Evolutionary conservation across 2,113 vertebrate genomes (phyloP).

Genomic region (Epinephelus fuscoguttatus): DNA sequence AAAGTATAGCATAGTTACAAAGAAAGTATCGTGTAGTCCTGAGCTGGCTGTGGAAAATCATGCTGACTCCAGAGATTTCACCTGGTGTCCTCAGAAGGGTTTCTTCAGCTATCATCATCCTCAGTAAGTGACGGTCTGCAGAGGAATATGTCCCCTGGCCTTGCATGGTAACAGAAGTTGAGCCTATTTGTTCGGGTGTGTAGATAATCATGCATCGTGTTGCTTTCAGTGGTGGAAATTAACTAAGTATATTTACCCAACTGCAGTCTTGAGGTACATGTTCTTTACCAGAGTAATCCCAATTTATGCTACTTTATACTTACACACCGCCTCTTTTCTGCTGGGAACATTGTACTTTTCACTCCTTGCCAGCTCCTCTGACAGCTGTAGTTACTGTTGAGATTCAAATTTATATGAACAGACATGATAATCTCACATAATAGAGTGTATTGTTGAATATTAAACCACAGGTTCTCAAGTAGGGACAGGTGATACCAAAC

Average conservation of each 20-base stretch:
- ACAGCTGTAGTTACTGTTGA: background rate
- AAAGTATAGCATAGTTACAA: constrained; percentile 3
- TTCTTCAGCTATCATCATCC: constrained; percentile 81
- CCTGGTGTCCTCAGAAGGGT: constrained; percentile 76
- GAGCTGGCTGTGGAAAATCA: constrained; percentile 44
- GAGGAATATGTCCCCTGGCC: background rate
- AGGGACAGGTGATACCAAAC: background rate
- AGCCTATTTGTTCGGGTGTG: background rate
- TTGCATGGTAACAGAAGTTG: constrained; percentile 14
- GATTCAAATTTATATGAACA: background rate
- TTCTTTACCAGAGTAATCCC: background rate
- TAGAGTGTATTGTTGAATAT: background rate
- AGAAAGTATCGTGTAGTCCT: background rate
- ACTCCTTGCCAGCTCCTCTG: background rate
- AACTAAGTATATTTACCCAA: background rate
- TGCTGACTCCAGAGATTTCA: constrained; percentile 75
- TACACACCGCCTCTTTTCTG: background rate
- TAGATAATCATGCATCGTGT: background rate
- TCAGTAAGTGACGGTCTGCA: constrained; percentile 76
- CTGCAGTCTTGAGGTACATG: background rate
- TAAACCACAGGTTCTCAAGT: background rate
- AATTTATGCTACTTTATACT: background rate
- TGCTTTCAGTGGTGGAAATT: background rate
- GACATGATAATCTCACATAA: background rate
- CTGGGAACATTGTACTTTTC: background rate